phyloP scores from a whole-genome alignment of 2,797 vertebrate genomes.

The Passerculus sandwichensis region DNA sequence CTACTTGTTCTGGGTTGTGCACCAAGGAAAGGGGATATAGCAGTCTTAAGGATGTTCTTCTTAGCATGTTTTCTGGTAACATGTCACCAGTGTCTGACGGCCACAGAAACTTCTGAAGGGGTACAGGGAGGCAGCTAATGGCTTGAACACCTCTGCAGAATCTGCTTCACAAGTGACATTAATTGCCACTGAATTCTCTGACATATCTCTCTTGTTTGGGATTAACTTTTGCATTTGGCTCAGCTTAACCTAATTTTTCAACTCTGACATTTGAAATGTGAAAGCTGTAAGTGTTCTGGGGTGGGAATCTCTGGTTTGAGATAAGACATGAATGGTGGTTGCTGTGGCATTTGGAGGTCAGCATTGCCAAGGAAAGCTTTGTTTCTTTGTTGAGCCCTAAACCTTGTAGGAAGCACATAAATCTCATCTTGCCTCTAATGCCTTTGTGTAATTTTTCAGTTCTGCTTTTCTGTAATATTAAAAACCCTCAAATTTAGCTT shows the following conservation, averaged over 20 bases:
- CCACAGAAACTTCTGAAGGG: background rate
- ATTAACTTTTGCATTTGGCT: background rate
- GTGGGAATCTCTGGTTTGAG: background rate
- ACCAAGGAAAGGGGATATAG: background rate
- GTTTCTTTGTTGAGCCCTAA: background rate
- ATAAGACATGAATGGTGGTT: background rate
- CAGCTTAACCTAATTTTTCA: background rate
- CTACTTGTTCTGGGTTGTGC: background rate
- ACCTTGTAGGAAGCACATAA: background rate
- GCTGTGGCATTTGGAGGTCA: background rate
- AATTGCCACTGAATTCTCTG: background rate
- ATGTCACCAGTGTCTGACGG: rapidly evolving
- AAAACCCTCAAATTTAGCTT: background rate
- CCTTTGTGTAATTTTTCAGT: background rate
- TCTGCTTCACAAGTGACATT: background rate
- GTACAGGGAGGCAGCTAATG: background rate
- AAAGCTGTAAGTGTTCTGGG: background rate
- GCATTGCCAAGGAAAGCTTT: background rate
- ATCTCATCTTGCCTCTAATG: background rate
- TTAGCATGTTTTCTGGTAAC: background rate
- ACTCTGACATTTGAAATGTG: background rate
- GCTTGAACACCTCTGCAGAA: background rate
- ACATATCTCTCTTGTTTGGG: background rate
- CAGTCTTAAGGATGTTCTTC: background rate
- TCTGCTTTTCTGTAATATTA: background rate